Conservation (phyloP, 2,797 vertebrate species). For the Sebastes flavidus region DNA sequence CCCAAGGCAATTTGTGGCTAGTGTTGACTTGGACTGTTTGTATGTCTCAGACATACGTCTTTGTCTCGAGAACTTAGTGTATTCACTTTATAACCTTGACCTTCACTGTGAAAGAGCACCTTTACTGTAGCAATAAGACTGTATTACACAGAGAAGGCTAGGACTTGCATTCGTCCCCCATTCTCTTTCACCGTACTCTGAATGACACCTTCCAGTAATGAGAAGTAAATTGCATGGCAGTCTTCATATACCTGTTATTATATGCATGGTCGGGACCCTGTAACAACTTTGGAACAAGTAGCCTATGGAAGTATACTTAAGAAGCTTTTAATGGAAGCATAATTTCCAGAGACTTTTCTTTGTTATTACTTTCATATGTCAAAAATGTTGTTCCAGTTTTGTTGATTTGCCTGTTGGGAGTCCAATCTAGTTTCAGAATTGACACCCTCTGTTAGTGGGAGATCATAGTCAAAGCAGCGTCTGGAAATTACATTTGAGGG, state of each 20-base stretch:
- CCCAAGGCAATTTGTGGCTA: conserved; percentile 22
- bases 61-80: neutral
- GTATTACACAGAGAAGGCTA: neutral
- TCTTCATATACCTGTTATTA: neutral
- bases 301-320: neutral
- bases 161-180: neutral
- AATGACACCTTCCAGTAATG: neutral
- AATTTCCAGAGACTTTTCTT: conserved; percentile 1
- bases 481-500: conserved; percentile 31
- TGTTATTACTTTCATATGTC: neutral
- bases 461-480: conserved; percentile 12
- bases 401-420: neutral
- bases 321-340: neutral
- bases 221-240: neutral
- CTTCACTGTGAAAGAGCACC: neutral
- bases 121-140: conserved; percentile 6
- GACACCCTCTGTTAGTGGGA: neutral
- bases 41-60: neutral
- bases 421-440: neutral
- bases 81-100: neutral
- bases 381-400: neutral
- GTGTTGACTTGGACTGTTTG: neutral
- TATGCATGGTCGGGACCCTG: neutral
- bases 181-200: conserved; percentile 7
- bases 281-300: neutral